Percentiles rank a stretch among this genome's conserved stretches.
These are phyloP conservation scores for Dendrolimus punctatus DNA, from an alignment of 1,140 invertebrate species.

Conservation along the genomic window DNA sequence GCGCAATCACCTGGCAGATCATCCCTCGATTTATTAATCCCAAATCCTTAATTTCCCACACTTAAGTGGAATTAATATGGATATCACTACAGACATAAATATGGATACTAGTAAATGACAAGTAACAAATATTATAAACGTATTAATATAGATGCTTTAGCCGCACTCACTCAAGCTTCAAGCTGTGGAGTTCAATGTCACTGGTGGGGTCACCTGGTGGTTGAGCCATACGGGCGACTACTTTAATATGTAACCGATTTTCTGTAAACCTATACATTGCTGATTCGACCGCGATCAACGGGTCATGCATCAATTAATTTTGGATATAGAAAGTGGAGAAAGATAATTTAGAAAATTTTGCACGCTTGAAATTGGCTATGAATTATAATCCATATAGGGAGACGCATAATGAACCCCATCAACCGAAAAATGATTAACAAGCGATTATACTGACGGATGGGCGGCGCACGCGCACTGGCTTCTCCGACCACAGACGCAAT, in stretches of 20 bases:
- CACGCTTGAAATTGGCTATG: conserved; percentile 39
- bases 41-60: no score
- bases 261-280: no score
- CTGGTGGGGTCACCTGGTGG: conserved; percentile 38
- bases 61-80: no score
- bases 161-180: conserved; percentile 22
- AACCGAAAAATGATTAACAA: conserved; percentile 69
- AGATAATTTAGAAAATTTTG: conserved; percentile 37
- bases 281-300: no score
- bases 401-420: conserved; percentile 56
- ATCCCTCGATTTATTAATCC: no score
- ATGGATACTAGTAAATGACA: no score
- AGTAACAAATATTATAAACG: not conserved
- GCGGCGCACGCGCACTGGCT: conserved; percentile 54
- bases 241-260: conserved; percentile 10
- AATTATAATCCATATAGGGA: conserved; percentile 52
- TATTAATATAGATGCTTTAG: not conserved
- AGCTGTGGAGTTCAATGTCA: conserved; percentile 58
- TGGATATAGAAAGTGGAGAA: conserved; percentile 4
- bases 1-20: no score
- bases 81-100: no score
- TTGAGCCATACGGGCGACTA: conserved; percentile 40
- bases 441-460: conserved; percentile 64
- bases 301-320: no score
- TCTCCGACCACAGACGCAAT: conserved; percentile 37